Evolutionary conservation across 2,113 vertebrate genomes (phyloP).

Genomic region (Mystacornis crossleyi): DNA sequence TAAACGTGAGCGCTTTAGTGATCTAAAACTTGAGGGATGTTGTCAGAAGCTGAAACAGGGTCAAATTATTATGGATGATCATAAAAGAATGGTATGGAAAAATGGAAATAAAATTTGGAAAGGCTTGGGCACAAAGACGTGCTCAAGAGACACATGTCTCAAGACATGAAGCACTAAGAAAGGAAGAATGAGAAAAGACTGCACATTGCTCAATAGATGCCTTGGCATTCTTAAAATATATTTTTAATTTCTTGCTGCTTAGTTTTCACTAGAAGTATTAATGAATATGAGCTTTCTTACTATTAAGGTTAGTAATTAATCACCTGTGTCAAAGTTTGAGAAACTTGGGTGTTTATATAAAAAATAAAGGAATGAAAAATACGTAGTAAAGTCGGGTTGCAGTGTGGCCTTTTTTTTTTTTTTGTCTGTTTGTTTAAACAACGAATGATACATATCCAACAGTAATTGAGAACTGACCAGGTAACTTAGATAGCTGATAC

Average conservation of each 20-base stretch:
- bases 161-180: neutral
- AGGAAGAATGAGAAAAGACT: neutral
- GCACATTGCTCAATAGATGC: neutral
- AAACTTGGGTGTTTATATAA: neutral
- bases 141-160: too few species aligned
- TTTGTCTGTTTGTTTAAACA: neutral
- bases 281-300: neutral
- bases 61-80: neutral
- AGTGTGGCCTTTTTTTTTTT: fast-evolving
- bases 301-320: neutral
- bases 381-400: neutral
- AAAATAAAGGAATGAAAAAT: neutral
- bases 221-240: neutral
- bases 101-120: neutral
- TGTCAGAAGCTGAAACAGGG: neutral
- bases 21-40: neutral
- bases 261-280: neutral
- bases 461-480: neutral
- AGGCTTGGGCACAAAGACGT: neutral
- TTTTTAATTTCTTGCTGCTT: neutral
- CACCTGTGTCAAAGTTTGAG: neutral
- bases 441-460: neutral
- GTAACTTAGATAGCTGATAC: neutral
- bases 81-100: neutral
- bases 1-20: neutral